Evolutionary conservation across 2,113 vertebrate genomes (phyloP).

Genomic region (Ictalurus punctatus): DNA sequence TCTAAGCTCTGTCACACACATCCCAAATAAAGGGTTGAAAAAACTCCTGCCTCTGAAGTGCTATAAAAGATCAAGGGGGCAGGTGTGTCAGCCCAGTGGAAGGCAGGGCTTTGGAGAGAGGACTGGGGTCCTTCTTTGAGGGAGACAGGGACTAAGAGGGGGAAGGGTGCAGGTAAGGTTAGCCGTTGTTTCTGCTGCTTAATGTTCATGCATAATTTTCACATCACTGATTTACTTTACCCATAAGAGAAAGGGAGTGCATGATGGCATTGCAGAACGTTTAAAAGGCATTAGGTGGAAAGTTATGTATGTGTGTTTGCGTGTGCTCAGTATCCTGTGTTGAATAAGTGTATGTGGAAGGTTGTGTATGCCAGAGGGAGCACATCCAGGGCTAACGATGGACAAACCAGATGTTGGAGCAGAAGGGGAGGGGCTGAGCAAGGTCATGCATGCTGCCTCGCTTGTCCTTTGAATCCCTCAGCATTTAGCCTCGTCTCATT

Average conservation of each 20-base stretch:
- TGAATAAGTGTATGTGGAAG: slow-evolving; percentile 29
- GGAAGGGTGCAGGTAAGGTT: slow-evolving; percentile 53
- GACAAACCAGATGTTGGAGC: slow-evolving; percentile 57
- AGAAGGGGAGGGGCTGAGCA: slow-evolving; percentile 41
- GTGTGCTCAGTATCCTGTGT: slow-evolving; percentile 33
- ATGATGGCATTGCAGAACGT: slow-evolving; percentile 63
- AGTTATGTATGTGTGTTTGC: slow-evolving; percentile 38
- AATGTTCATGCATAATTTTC: slow-evolving; percentile 75
- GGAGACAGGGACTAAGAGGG: neutral
- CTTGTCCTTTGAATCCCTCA: slow-evolving; percentile 45
- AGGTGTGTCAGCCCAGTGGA: slow-evolving; percentile 61
- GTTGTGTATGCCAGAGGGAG: slow-evolving; percentile 49
- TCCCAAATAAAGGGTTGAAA: slow-evolving; percentile 55
- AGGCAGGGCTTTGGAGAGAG: slow-evolving; percentile 57
- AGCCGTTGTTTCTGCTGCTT: slow-evolving; percentile 68
- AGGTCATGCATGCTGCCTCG: slow-evolving; percentile 44
- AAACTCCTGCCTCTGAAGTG: slow-evolving; percentile 42
- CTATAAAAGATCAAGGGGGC: slow-evolving; percentile 51
- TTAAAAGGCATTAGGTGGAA: slow-evolving; percentile 59
- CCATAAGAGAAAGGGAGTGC: slow-evolving; percentile 67
- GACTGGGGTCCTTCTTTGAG: slow-evolving; percentile 27
- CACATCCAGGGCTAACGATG: slow-evolving; percentile 42
- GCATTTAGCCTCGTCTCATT: slow-evolving; percentile 48
- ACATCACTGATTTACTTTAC: slow-evolving; percentile 72
- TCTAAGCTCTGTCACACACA: slow-evolving; percentile 38